Conservation (phyloP, 1,140 invertebrate genomes). For the Temnothorax curvispinosus region DNA sequence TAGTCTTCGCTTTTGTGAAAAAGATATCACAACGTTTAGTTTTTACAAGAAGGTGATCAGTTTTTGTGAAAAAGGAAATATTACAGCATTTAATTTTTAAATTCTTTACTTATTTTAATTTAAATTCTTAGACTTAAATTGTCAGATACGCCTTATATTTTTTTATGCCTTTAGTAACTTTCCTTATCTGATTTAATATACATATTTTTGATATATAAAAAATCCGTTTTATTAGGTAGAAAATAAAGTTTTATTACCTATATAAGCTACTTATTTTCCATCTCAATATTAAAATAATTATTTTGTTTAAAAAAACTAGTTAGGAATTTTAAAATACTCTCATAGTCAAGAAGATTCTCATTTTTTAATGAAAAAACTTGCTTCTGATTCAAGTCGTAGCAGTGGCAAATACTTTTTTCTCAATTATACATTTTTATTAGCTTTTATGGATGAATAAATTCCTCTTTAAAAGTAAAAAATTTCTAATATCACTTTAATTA, state of each 20-base stretch:
- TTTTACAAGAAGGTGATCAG: neutral
- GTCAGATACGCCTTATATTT: neutral
- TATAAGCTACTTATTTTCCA: neutral
- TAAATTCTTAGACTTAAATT: neutral
- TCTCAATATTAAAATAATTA: neutral
- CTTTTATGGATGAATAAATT: neutral
- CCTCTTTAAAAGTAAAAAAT: neutral
- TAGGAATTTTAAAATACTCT: neutral
- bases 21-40: constrained; percentile 1
- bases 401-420: neutral
- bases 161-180: neutral
- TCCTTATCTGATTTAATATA: neutral
- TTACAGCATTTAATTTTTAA: neutral
- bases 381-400: neutral
- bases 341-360: neutral
- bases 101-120: neutral
- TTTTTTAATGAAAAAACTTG: neutral
- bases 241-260: neutral
- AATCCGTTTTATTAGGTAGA: neutral
- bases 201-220: neutral
- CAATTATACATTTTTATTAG: neutral
- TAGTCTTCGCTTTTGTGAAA: neutral
- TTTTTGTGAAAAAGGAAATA: constrained; percentile 5
- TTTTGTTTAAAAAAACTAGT: neutral
- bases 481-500: neutral